Conservation (phyloP, 2,113 vertebrate species). For the Balaenoptera acutorostrata region DNA sequence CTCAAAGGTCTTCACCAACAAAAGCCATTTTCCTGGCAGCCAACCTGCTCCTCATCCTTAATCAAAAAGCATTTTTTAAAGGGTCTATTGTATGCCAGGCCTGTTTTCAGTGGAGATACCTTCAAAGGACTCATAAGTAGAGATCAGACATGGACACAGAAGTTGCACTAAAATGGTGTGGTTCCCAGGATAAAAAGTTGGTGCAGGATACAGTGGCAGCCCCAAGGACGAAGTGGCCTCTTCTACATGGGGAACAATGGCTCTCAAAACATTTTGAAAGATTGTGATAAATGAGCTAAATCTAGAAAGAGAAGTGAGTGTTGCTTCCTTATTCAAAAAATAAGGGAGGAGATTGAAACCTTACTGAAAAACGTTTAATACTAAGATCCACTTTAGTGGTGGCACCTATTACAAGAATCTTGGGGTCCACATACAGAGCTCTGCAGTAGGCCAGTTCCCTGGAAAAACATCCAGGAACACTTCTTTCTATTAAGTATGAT, state of each 20-base stretch:
- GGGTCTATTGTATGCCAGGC: background rate
- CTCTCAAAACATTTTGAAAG: background rate
- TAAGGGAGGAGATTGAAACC: background rate
- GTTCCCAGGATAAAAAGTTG: too few species aligned
- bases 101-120: background rate
- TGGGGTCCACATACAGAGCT: background rate
- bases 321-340: background rate
- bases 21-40: background rate
- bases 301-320: background rate
- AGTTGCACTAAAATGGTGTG: background rate
- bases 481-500: background rate
- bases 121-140: background rate
- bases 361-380: background rate
- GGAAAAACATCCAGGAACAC: background rate
- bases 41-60: background rate
- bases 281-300: background rate
- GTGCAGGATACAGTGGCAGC: background rate
- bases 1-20: background rate
- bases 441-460: background rate
- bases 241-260: background rate
- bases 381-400: background rate
- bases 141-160: background rate
- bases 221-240: background rate
- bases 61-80: background rate
- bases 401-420: background rate